Evolutionary conservation across 1,140 invertebrate genomes (phyloP).

Genomic region (Thaumetopoea pityocampa): DNA sequence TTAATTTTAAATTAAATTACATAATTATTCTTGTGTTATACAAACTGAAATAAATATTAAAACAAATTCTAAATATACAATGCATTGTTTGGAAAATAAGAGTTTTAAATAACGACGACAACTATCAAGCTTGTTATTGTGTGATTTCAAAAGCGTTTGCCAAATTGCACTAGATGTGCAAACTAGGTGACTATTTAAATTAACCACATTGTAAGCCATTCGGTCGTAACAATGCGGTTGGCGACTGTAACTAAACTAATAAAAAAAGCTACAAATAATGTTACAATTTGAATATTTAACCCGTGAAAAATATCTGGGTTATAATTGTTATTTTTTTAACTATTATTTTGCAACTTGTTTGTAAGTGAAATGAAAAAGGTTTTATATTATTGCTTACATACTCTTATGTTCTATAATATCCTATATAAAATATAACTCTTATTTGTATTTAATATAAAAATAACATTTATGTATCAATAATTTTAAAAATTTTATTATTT

Average conservation of each 20-base stretch:
- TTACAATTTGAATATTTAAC: neutral
- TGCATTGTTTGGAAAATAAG: no score
- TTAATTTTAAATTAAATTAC: no score
- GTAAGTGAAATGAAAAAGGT: neutral
- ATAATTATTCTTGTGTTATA: no score
- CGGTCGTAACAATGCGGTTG: constrained; percentile 9
- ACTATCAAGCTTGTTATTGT: neutral
- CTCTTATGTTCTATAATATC: neutral
- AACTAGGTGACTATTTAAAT: constrained; percentile 11
- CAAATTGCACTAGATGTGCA: constrained; percentile 13
- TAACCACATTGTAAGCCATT: constrained; percentile 6
- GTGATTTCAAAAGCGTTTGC: neutral
- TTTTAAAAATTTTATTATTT: no score
- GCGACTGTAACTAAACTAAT: constrained; percentile 4
- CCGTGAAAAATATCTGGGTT: no score
- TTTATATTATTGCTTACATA: no score
- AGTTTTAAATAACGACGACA: neutral
- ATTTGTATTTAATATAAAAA: neutral
- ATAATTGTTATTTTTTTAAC: constrained; percentile 5
- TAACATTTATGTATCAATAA: neutral
- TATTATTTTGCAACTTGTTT: neutral
- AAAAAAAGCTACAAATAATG: neutral
- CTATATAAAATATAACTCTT: neutral
- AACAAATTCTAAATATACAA: no score
- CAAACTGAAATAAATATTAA: no score